Base-by-base conservation (phyloP, 2,888 invertebrate species). In the Zonitis immaculata region DNA sequence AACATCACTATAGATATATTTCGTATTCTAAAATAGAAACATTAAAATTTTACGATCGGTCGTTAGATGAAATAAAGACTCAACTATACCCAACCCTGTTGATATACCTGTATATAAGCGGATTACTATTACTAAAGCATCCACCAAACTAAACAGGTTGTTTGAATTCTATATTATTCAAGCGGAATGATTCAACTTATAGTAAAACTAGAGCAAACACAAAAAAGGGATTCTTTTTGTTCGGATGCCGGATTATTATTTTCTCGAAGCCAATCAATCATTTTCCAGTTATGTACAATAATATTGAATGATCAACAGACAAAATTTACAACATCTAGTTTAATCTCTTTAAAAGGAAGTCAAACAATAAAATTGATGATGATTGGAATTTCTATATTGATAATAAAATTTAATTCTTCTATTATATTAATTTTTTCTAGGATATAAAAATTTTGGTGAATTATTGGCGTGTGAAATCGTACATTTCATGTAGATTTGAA, bases 391-490 rank as follows among this genome's bases (percentile, higher is more conserved):
- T 22, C 22, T 22, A 22, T 22, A 22, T 4, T 22, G 3, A 22
- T 5, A 22, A 22, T 22, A 22, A 5, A 22, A 5, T 4, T 3
- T 22, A 22, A 22, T 22, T 22, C 5, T 3, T 22, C 5, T 22
- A 22, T n/a, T n/a, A n/a, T n/a, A 5, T 22, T 22, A 4, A 5
- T 22, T 4, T 3, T 22, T 22, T 22, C 22, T 4, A 4, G 22
- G 5, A 22, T 4, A 22, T 22, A 22, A 5, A 4, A 3, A 4
- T 22, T 22, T 22, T 22, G 22, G 3, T 22, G 22, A 22, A 22
- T 22, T 63, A 65, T 65, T 57, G 64, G 53, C 59, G 69, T 69
- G 69, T 66, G 67, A 62, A 27, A 66, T 67, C 66, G 61, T 59
- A 52, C 57, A 64, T 39, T 39, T 50, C 44, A 32, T 35, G 52